phyloP scores from a whole-genome alignment of 1,140 invertebrate species.

The Zaprionus inermis region DNA sequence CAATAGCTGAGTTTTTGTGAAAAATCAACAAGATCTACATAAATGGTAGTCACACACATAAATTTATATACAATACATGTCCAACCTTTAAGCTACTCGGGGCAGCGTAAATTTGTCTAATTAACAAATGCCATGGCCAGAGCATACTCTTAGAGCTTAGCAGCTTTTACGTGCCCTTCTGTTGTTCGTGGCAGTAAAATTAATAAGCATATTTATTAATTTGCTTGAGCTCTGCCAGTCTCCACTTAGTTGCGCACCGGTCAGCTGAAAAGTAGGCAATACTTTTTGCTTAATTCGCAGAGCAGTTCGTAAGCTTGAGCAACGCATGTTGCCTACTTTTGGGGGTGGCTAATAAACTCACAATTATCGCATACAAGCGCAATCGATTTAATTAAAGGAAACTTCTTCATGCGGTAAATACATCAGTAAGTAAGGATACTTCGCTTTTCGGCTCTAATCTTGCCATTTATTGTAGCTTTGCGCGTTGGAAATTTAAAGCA shows the following conservation, averaged over 20 bases:
- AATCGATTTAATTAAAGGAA: background rate
- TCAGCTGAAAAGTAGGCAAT: slow-evolving; percentile 58
- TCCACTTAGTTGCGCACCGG: background rate
- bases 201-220: slow-evolving; percentile 30
- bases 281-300: slow-evolving; percentile 18
- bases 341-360: background rate
- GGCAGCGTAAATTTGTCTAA: slow-evolving; percentile 57
- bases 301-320: background rate
- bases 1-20: slow-evolving; percentile 13
- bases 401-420: background rate
- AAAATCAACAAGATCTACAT: background rate
- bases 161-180: slow-evolving; percentile 21
- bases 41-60: background rate
- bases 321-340: slow-evolving; percentile 26
- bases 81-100: slow-evolving; percentile 17
- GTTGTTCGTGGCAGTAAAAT: slow-evolving; percentile 10
- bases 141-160: slow-evolving; percentile 40
- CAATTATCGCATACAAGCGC: background rate
- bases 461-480: slow-evolving; percentile 7
- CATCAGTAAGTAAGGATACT: background rate
- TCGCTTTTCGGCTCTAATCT: background rate
- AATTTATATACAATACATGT: background rate
- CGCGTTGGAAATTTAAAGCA: slow-evolving; percentile 26
- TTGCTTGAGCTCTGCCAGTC: slow-evolving; percentile 9
- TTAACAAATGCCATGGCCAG: slow-evolving; percentile 70